Base-by-base conservation (phyloP, 2,797 vertebrate species). In the Dallia pectoralis region DNA sequence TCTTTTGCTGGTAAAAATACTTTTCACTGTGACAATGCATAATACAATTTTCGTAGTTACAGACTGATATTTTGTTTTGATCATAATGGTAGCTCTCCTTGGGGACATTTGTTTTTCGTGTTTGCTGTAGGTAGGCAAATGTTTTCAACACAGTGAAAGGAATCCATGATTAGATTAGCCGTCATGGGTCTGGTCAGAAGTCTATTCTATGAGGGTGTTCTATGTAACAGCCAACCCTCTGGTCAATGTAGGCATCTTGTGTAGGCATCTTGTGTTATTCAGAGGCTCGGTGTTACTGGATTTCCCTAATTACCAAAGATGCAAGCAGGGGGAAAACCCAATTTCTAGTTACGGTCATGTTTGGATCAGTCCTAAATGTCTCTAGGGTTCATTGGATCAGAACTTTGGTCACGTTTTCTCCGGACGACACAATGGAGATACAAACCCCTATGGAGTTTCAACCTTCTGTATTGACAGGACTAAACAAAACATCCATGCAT, bases 391-490 rank as follows among this genome's bases (percentile, higher is more conserved):
- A 48, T 36, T 65, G n/a, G 44, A 33, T 49, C 61, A 51, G 67
- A 14, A 80, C 79, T 61, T 79, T 72, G 68, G 75, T 76, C 72
- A 29, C 72, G 63, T 22, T 69, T 27, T 78, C 75, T 80, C 71
- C 74, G 76, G 83, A 48, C 71, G 65, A 56, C 77, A 86, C 80
- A 84, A 85, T 81, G 73, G 77, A n/a, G 59, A 3, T 77, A 81
- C 79, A 86, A 5, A 67, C 33, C 69, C 25, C 80, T 12, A 30
- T 65, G 0, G 66, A 75, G 67, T 76, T 84, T 78, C 78, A 81
- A 84, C 72, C 69, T 70, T 19, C 11, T 5, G 79, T 67, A 67
- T 81, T 81, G 77, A 84, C 71, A 48, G 61, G 30, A 44, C 70
- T 63, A 69, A 64, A 80, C 72, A 69, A 67, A 69, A 71, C 3